A percentile compares a stretch with the other conserved stretches of the same genome.
These are phyloP conservation scores for Channa maculata DNA, from an alignment of 2,113 vertebrate genomes.

Conservation along the genomic window DNA sequence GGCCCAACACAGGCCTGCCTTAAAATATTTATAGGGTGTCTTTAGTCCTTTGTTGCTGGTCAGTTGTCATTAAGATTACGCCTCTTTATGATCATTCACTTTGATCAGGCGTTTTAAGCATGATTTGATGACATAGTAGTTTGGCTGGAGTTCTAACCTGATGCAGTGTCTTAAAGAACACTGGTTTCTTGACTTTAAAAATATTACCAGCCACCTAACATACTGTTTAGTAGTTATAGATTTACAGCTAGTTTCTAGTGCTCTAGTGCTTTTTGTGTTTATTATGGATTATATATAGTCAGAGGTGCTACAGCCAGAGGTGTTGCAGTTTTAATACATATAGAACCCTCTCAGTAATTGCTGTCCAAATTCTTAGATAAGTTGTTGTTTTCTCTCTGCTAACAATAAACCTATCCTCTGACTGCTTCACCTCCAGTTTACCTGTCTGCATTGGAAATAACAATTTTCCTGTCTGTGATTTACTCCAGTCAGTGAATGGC, in stretches of 20 bases:
- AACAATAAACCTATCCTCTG: not conserved
- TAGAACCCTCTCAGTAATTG: not conserved
- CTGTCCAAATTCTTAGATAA: not conserved
- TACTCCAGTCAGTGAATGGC: not conserved
- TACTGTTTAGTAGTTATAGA: too few relatives aligned
- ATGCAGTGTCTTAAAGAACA: constrained; percentile 8
- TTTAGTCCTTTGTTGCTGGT: constrained; percentile 11
- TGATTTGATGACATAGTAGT: constrained; percentile 29
- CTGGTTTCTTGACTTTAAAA: not conserved
- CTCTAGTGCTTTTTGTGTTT: too few relatives aligned
- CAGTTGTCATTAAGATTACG: constrained; percentile 2
- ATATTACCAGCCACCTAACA: not conserved
- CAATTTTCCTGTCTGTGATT: not conserved
- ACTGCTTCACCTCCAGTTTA: not conserved
- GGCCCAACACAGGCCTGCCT: not conserved
- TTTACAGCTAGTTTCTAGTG: too few relatives aligned
- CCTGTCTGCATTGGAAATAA: too few relatives aligned
- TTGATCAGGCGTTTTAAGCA: not conserved
- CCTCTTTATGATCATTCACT: not conserved
- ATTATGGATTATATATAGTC: too few relatives aligned
- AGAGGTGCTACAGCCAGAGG: too few relatives aligned
- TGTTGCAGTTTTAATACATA: not conserved
- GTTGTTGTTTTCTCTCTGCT: not conserved
- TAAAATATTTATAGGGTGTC: constrained; percentile 25
- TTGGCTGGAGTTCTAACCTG: constrained; percentile 24